These are phyloP conservation scores for Pelagia noctiluca DNA, from an alignment of 30 jellyfish, hydroid and myxozoan genomes.

Conservation along the genomic window DNA sequence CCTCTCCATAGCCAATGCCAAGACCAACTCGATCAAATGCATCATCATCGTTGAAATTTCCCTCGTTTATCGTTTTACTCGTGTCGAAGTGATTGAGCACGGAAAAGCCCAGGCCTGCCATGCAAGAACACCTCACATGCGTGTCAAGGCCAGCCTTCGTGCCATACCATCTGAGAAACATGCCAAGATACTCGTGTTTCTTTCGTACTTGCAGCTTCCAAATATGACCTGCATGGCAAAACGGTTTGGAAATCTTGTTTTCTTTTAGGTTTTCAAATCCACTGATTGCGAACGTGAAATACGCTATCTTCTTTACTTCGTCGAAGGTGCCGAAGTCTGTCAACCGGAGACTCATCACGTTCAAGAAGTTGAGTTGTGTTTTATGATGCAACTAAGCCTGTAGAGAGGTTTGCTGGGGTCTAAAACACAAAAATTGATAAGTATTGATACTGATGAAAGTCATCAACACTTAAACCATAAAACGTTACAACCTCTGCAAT, in stretches of 20 bases:
- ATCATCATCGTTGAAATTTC: slow-evolving; percentile 74
- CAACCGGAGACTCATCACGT: slow-evolving; percentile 55
- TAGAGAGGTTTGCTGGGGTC: not conserved
- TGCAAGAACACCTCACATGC: slow-evolving; percentile 65
- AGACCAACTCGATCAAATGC: slow-evolving; percentile 72
- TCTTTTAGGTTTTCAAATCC: slow-evolving; percentile 25
- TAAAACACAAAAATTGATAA: not conserved
- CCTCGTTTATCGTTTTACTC: slow-evolving; percentile 65
- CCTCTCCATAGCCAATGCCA: slow-evolving; percentile 95
- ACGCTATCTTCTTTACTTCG: slow-evolving; percentile 46
- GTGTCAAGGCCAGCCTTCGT: slow-evolving; percentile 31
- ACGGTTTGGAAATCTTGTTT: slow-evolving; percentile 71
- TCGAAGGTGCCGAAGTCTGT: slow-evolving; percentile 69
- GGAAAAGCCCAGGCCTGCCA: slow-evolving; percentile 62
- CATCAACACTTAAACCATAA: not conserved
- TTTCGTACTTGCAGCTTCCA: slow-evolving; percentile 92
- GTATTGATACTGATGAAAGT: not conserved
- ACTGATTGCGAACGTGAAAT: slow-evolving; percentile 53
- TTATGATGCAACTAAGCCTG: not conserved
- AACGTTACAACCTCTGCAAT: too few species aligned
- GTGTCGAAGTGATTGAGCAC: slow-evolving; percentile 74
- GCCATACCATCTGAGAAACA: slow-evolving; percentile 95
- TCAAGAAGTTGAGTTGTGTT: not conserved
- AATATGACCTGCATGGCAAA: slow-evolving; percentile 82
- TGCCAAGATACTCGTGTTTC: slow-evolving; percentile 76